Percentiles rank a stretch among this genome's conserved stretches.
Conservation (phyloP, 1,140 invertebrate species). For the Propsilocerus akamusi region DNA sequence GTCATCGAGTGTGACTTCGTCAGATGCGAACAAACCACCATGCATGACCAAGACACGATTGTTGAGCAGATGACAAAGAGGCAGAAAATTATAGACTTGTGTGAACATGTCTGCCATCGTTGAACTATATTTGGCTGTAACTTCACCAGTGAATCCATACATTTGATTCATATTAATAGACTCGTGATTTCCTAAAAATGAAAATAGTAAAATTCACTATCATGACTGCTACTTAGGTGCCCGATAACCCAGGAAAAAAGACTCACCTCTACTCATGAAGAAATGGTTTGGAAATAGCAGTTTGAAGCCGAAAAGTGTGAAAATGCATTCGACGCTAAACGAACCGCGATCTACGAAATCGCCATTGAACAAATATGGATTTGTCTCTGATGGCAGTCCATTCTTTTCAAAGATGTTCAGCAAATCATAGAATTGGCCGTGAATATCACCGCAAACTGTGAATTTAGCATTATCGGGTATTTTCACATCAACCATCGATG, state of each 20-base stretch:
- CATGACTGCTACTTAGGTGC: neutral
- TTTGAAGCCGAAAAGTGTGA: slow-evolving; percentile 94
- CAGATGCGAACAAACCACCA: slow-evolving; percentile 78
- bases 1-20: slow-evolving; percentile 81
- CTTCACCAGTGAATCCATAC: slow-evolving; percentile 98
- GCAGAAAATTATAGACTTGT: slow-evolving; percentile 96
- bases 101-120: slow-evolving; percentile 96
- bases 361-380: slow-evolving; percentile 96
- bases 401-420: slow-evolving; percentile 97
- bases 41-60: slow-evolving; percentile 86
- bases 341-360: slow-evolving; percentile 99
- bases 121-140: slow-evolving; percentile 82
- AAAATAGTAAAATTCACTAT: slow-evolving; percentile 6
- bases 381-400: slow-evolving; percentile 81
- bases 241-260: too few relatives aligned
- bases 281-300: slow-evolving; percentile 93
- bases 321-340: slow-evolving; percentile 98
- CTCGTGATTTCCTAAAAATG: slow-evolving; percentile 85
- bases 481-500: slow-evolving; percentile 76
- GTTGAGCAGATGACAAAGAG: slow-evolving; percentile 90
- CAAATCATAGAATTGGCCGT: slow-evolving; percentile 97
- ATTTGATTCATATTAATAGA: slow-evolving; percentile 98
- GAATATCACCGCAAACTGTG: slow-evolving; percentile 98
- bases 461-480: slow-evolving; percentile 84
- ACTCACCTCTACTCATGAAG: slow-evolving; percentile 87